Base-by-base conservation (phyloP, 2,888 invertebrate genomes). In the Noctuana brunneofusca region DNA sequence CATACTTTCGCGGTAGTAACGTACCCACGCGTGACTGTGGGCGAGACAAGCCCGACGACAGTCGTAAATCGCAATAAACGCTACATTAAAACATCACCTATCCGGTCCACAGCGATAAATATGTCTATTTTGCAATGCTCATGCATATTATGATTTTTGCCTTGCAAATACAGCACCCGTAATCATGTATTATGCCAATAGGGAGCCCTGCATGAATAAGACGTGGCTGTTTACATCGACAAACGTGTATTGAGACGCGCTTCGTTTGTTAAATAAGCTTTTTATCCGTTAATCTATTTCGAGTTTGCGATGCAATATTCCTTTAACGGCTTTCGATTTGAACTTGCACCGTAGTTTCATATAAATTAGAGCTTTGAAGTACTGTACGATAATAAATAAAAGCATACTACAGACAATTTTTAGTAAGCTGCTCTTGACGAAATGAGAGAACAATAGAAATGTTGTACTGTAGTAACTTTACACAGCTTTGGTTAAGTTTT, bases 1-100 rank as follows among this genome's bases (percentile, higher is more conserved):
- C 65, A 53, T 55, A 63, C 66, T 65, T 67, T 64, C 62, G 66
- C 52, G 35, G 62, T 46, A 35, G 53, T 48, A 48, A 46, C 30
- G 53, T 56, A 62, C 71, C 72, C 68, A 71, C 78, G 80, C 71
- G 70, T 75, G 8, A 11, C 69, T 41, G 85, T 83, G 78, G 84
- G 85, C 80, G 83, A 71, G 69, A 80, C 80, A 72, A 69, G 75
- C 73, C 73, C 71, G 69, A 71, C 72, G 76, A 71, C 75, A 70
- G 64, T 73, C 80, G 78, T 86, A 84, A 87, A 83, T 85, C 74
- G 80, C 75, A 77, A 82, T 81, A 83, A 85, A 78, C 73, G 75
- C 77, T 71, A 72, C 80, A 79, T 82, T 83, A 78, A 78, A 81
- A 69, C 71, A 74, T 72, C 73, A 78, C 74, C 71, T 70, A 73